Evolutionary conservation across 1,140 invertebrate genomes (phyloP).

Genomic region (Drosophila subpulchrella): DNA sequence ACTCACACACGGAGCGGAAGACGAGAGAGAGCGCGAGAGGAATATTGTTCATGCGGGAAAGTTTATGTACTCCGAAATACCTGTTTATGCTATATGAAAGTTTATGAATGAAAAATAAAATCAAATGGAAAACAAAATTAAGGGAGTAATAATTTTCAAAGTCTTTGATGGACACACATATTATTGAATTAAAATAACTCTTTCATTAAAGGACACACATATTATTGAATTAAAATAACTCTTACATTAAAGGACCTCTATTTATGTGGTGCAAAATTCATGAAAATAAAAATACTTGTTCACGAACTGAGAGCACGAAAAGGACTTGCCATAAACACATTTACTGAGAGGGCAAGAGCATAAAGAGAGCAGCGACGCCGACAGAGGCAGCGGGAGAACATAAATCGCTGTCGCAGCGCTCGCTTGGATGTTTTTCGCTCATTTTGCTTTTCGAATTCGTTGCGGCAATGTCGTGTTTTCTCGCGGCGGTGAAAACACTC

Average conservation of each 20-base stretch:
- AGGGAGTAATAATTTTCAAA: background rate
- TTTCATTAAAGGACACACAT: too few species aligned
- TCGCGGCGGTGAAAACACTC: slow-evolving; percentile 57
- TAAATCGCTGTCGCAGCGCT: slow-evolving; percentile 7
- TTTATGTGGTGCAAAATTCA: background rate
- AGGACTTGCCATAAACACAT: slow-evolving; percentile 11
- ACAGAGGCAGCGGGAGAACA: slow-evolving; percentile 8
- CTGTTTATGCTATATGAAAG: background rate
- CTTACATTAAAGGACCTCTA: background rate
- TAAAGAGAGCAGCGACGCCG: slow-evolving; percentile 5
- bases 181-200: background rate
- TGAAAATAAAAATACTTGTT: background rate
- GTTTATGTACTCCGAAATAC: background rate
- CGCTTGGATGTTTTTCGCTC: slow-evolving; percentile 48
- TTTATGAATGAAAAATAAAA: background rate
- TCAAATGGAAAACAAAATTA: background rate
- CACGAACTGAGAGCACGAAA: background rate
- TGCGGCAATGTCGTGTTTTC: slow-evolving; percentile 64
- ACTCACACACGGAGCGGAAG: slow-evolving; percentile 25
- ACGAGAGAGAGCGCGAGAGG: slow-evolving; percentile 20
- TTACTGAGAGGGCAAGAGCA: slow-evolving; percentile 19
- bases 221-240: too few species aligned
- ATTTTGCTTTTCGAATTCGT: slow-evolving; percentile 71
- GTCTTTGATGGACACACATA: too few species aligned
- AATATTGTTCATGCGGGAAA: slow-evolving; percentile 22